Percentiles rank a stretch among this genome's conserved stretches.
These are phyloP conservation scores for Itoplectis maculator DNA, from an alignment of 2,888 invertebrate species.

Conservation along the genomic window DNA sequence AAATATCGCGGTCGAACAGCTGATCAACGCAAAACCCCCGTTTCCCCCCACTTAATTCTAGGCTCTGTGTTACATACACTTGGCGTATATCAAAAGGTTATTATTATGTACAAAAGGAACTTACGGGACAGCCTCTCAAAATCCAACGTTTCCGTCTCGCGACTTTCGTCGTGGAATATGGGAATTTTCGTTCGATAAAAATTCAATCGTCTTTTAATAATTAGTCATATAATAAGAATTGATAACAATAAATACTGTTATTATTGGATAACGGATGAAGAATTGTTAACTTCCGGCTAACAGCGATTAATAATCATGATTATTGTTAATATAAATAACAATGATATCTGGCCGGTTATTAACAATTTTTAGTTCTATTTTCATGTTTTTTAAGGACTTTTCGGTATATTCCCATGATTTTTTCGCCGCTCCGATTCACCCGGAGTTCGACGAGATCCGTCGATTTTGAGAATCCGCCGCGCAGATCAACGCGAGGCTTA, in stretches of 20 bases:
- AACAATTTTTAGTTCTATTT: not conserved
- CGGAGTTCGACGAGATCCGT: constrained; percentile 16
- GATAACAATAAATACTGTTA: too few relatives aligned
- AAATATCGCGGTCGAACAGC: constrained; percentile 50
- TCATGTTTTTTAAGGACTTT: not conserved
- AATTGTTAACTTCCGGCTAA: too few relatives aligned
- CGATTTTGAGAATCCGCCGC: constrained; percentile 67
- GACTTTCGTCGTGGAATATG: not conserved
- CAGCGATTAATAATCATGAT: too few relatives aligned
- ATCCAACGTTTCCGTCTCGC: constrained; percentile 11
- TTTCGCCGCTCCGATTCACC: not conserved
- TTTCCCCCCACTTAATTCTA: constrained; percentile 45
- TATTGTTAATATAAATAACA: not conserved
- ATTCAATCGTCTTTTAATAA: not conserved
- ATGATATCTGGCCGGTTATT: not conserved
- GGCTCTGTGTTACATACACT: constrained; percentile 64
- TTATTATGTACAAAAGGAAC: constrained; percentile 77
- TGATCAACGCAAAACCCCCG: constrained; percentile 36
- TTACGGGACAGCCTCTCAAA: constrained; percentile 64
- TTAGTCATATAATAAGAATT: too few relatives aligned
- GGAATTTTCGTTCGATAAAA: constrained; percentile 8
- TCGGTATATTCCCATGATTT: not conserved
- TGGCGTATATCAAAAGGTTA: constrained; percentile 81
- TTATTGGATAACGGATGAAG: not conserved
- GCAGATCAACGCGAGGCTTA: constrained; percentile 76